Evolutionary conservation across 2,797 vertebrate species (phyloP).

Genomic region (Pitangus sulphuratus): DNA sequence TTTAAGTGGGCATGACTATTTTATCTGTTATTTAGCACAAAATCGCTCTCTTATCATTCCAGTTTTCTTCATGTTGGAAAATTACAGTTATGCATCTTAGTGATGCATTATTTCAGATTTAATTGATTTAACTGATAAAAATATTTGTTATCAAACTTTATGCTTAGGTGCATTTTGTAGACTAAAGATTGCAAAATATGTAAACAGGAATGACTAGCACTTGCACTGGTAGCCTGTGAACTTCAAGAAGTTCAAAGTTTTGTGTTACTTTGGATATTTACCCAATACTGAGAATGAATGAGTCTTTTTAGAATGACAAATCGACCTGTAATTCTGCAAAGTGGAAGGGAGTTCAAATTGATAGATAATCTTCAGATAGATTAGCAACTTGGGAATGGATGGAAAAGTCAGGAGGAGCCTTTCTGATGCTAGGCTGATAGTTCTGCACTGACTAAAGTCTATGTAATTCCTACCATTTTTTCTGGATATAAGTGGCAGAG

Average conservation of each 20-base stretch:
- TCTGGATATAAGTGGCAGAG: not conserved
- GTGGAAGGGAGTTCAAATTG: not conserved
- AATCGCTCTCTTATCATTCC: conserved; percentile 20
- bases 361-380: not conserved
- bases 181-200: not conserved
- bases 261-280: not conserved
- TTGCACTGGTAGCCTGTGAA: not conserved
- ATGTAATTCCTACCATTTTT: not conserved
- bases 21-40: conserved; percentile 43
- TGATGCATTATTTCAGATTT: conserved; percentile 23
- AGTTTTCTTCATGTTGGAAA: conserved; percentile 41
- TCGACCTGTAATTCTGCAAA: not conserved
- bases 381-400: not conserved
- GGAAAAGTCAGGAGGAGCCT: not conserved
- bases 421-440: not conserved
- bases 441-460: not conserved
- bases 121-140: conserved; percentile 37
- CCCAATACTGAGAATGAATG: not conserved
- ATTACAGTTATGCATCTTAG: not conserved
- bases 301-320: not conserved
- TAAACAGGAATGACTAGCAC: not conserved
- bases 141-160: not conserved
- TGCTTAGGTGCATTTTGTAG: not conserved
- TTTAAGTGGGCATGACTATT: not conserved
- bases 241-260: not conserved